These are phyloP conservation scores for Erebia aethiops DNA, from an alignment of 2,888 invertebrate species.

Conservation along the genomic window DNA sequence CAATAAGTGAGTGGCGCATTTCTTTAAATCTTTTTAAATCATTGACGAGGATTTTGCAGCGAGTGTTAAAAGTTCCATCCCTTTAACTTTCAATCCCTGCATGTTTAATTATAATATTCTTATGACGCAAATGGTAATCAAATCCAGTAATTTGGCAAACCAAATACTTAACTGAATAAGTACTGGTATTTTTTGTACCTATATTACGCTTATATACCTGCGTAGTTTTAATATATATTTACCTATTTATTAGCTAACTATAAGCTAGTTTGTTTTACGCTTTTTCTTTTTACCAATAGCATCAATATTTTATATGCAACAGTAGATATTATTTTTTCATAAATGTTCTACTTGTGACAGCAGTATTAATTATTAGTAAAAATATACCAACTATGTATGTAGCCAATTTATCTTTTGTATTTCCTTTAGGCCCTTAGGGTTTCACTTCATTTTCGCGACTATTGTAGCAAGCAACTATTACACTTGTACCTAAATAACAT, in stretches of 20 bases:
- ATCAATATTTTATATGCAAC: not conserved
- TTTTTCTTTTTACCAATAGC: constrained; percentile 1
- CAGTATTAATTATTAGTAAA: not conserved
- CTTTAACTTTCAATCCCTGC: constrained; percentile 9
- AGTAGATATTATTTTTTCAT: not conserved
- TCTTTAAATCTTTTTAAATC: not conserved
- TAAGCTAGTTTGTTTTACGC: not conserved
- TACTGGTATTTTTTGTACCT: not conserved
- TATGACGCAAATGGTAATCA: constrained; percentile 3
- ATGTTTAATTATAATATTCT: constrained; percentile 12
- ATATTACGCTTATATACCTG: not conserved
- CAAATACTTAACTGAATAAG: not conserved
- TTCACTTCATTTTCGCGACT: not conserved
- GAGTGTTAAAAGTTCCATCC: constrained; percentile 11
- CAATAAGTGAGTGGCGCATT: constrained; percentile 10
- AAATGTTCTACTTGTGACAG: not conserved
- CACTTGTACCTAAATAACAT: constrained; percentile 3
- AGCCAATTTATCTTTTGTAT: not conserved
- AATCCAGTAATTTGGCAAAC: not conserved
- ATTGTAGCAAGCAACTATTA: constrained; percentile 6
- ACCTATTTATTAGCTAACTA: no score
- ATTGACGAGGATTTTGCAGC: constrained; percentile 21
- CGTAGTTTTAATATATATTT: not conserved
- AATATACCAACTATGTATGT: not conserved
- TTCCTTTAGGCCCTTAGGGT: not conserved